phyloP scores from a whole-genome alignment of 1,140 invertebrate species.

The Camponotus pennsylvanicus region DNA sequence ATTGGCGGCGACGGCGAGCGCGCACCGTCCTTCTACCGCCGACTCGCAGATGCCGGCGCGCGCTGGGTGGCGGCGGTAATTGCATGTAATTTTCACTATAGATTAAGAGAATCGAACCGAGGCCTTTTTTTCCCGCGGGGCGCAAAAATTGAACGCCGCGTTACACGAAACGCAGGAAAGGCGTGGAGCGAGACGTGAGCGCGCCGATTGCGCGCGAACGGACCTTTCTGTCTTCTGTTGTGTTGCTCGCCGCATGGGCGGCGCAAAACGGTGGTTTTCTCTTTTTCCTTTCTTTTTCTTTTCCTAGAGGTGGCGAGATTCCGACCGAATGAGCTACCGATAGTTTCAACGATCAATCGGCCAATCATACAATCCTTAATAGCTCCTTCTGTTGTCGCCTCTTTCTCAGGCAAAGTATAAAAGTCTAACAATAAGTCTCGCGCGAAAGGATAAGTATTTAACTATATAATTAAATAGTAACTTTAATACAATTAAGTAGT shows the following conservation, averaged over 20 bases:
- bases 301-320: neutral
- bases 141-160: slow-evolving; percentile 68
- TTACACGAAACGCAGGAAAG: slow-evolving; percentile 69
- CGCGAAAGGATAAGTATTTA: neutral
- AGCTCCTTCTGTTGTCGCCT: neutral
- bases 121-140: slow-evolving; percentile 58
- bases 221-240: slow-evolving; percentile 12
- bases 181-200: slow-evolving; percentile 49
- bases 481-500: neutral
- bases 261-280: neutral
- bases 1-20: slow-evolving; percentile 55
- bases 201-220: slow-evolving; percentile 33
- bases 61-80: slow-evolving; percentile 76
- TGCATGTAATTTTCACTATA: slow-evolving; percentile 77
- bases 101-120: slow-evolving; percentile 76
- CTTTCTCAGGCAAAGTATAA: neutral
- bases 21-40: slow-evolving; percentile 65
- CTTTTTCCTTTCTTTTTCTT: neutral
- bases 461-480: too few species aligned
- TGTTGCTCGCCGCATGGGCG: slow-evolving; percentile 37
- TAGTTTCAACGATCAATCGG: neutral
- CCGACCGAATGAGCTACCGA: slow-evolving; percentile 13
- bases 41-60: slow-evolving; percentile 75
- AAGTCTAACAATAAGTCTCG: neutral
- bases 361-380: neutral